Evolutionary conservation across 2,797 vertebrate species (phyloP), one percentile per base, ranked within the genome.

Genomic region (Neosilurus hyrtlii): DNA sequence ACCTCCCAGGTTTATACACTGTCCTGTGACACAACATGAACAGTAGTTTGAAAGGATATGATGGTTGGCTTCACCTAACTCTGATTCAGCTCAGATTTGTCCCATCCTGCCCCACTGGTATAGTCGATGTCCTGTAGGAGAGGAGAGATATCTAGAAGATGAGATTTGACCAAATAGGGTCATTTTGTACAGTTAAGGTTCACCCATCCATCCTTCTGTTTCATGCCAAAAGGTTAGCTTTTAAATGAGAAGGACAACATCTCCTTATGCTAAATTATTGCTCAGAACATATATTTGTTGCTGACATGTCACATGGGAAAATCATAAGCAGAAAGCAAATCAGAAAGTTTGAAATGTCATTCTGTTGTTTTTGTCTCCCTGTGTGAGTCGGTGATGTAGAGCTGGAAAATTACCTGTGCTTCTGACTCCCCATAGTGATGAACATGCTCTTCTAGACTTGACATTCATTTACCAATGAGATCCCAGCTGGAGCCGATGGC

Each of bases 401-500:
- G 51, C 59, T 72, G 59, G 62, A 72, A 85, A 82, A 82, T 85
- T 82, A 82, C 83, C 73, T 85, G 56, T 84, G 63, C 65, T 74
- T 52, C 49, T 81, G 49, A 52, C 57, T 77, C 79, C 79, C 71
- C 63, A 80, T 75, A 35, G 83, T 4, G 79, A 82, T 35, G 78
- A 84, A 80, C 79, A 80, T 82, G 74, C 67, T 82, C 51, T 62
- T 82, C 67, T 65, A 20, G 49, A 66, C 59, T 66, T 78, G 74
- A 73, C 66, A 82, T 82, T 85, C 80, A 85, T 85, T 85, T 82
- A 82, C 37, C 49, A 66, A 72, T 22, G 24, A 66, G 59, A 82
- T 82, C 80, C 43, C 73, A 82, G 80, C 73, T 82, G 66, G 73
- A 82, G 74, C 51, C 73, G 57, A 26, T 52, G 61, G 61, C 76